Percentiles rank a stretch among this genome's conserved stretches.
Conservation (phyloP, 2,888 invertebrate species). For the Drosophila incognita region DNA sequence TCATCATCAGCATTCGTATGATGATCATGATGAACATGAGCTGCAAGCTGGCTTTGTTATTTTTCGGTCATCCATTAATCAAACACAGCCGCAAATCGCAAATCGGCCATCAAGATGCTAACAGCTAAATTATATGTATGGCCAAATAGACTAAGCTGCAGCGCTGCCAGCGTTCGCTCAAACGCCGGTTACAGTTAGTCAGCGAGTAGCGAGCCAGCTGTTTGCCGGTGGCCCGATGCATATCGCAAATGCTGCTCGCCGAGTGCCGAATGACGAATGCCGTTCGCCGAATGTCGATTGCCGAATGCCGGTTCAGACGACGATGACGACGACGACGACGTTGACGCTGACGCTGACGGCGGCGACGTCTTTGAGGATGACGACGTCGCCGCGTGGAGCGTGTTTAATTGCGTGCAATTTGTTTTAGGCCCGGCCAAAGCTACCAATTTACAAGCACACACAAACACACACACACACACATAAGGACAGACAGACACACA, state of each 20-base stretch:
- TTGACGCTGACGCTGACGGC: slow-evolving; percentile 14
- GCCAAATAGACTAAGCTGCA: slow-evolving; percentile 24
- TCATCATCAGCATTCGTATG: slow-evolving; percentile 18
- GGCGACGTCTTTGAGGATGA: slow-evolving; percentile 13
- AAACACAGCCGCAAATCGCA: slow-evolving; percentile 56
- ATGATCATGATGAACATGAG: slow-evolving; percentile 20
- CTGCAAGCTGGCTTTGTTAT: slow-evolving; percentile 12
- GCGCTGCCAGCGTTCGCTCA: background rate
- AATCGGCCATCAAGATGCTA: slow-evolving; percentile 75
- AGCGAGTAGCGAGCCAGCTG: slow-evolving; percentile 12
- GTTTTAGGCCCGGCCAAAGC: slow-evolving; percentile 67
- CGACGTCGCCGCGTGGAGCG: slow-evolving; percentile 57
- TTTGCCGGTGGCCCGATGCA: slow-evolving; percentile 44
- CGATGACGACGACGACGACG: background rate
- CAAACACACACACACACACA: slow-evolving; percentile 6
- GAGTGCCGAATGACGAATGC: slow-evolving; percentile 11
- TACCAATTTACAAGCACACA: slow-evolving; percentile 48
- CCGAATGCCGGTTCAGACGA: background rate
- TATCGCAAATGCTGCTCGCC: slow-evolving; percentile 40
- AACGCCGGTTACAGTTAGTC: slow-evolving; percentile 26
- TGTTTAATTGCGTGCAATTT: slow-evolving; percentile 78
- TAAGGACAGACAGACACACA: slow-evolving; percentile 7
- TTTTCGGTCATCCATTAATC: slow-evolving; percentile 62
- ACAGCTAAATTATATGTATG: slow-evolving; percentile 71
- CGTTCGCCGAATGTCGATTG: slow-evolving; percentile 5